Evolutionary conservation across 1,140 invertebrate genomes (phyloP).

Genomic region (Drosophila equinoxialis): DNA sequence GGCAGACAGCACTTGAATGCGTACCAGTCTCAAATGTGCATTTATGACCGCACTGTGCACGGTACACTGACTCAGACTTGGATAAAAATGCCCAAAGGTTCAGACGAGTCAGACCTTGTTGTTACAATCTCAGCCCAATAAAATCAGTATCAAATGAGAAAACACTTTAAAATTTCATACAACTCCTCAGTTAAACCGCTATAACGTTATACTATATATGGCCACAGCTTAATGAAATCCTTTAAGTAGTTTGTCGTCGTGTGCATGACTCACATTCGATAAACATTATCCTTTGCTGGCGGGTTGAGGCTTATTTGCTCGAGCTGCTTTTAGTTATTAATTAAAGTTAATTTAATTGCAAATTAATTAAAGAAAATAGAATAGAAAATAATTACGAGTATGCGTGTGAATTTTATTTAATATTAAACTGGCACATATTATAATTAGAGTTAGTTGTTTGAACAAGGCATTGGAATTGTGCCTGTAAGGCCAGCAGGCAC

Average conservation of each 20-base stretch:
- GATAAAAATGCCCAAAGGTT: neutral
- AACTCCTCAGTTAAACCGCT: neutral
- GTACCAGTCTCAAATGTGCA: conserved; percentile 15
- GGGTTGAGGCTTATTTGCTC: neutral
- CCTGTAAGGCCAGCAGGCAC: too few relatives aligned
- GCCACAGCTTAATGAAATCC: neutral
- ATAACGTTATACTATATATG: neutral
- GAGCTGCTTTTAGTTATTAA: conserved; percentile 3
- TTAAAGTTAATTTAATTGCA: conserved; percentile 6
- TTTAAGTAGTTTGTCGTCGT: neutral
- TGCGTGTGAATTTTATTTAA: neutral
- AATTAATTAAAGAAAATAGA: neutral
- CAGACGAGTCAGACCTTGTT: neutral
- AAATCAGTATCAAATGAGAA: too few relatives aligned
- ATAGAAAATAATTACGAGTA: too few relatives aligned
- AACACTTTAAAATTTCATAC: too few relatives aligned
- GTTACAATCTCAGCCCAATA: neutral
- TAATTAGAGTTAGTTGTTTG: neutral
- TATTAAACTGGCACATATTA: neutral
- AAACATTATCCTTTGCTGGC: neutral
- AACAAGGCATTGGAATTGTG: conserved; percentile 33
- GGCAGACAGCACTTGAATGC: conserved; percentile 54
- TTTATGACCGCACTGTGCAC: too few relatives aligned
- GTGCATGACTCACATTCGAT: neutral
- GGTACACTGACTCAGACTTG: conserved; percentile 3